Evolutionary conservation across 2,797 vertebrate species (phyloP), one percentile per base, ranked within the genome.

Genomic region (Dendrocincla fuliginosa): DNA sequence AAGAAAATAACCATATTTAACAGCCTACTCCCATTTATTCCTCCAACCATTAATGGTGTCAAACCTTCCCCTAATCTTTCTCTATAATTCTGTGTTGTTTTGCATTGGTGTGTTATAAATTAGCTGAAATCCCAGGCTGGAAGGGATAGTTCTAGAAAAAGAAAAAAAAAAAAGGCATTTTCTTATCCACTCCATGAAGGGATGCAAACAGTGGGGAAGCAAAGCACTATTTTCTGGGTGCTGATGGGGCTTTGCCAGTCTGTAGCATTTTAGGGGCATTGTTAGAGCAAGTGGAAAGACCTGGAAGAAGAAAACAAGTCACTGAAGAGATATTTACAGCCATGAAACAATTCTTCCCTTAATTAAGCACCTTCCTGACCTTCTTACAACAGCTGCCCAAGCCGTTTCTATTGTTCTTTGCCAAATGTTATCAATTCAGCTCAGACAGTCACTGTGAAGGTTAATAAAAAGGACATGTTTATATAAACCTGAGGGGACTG

Each of bases 381-480:
- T 74, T 37, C 76, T 82, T 35, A 10, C 76, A 82, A 18, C 27
- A 61, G 25, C 17, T 65, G 1, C 65, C 32, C 13, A 3, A 56
- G 49, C 47, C 20, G 2, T 81, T 83, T 63, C 49, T 56, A 0
- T 10, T 67, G 32, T 73, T 57, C 14, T 81, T 50, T 16, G 27
- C n/a, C 73, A 22, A 65, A 64, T 4, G 24, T 25, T 25, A 11
- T 14, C 3, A 4, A 68, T 93, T 79, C n/a, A 57, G 64, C 69
- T 89, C 78, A 84, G 93, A 46, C 55, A 87, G 84, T 37, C 77
- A 22, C 15, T 1, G 8, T 1, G 4, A 55, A 55, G 59, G 46
- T 27, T 67, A 90, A 90, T 83, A 84, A 95, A 90, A 85, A 91
- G 37, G 22, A 70, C 25, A 8, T 82, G 76, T 73, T 96, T 90